phyloP scores from a whole-genome alignment of 1,140 invertebrate genomes.

The Nephila pilipes region DNA sequence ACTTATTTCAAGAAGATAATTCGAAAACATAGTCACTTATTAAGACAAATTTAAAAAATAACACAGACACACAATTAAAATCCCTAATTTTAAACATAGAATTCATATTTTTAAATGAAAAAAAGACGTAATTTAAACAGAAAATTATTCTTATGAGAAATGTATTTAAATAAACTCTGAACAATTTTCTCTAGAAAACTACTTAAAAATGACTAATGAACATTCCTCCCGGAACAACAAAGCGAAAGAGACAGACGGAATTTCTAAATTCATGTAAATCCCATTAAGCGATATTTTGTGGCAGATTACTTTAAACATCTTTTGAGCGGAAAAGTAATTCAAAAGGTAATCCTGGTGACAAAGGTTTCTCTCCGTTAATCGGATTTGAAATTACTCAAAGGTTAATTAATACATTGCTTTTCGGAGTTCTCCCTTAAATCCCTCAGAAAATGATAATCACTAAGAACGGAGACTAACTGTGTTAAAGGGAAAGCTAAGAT shows the following conservation, averaged over 20 bases:
- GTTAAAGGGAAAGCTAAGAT: too few species aligned
- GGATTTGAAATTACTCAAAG: neutral
- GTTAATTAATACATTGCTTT: neutral
- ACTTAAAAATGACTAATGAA: neutral
- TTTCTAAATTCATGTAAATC: neutral
- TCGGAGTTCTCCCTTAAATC: neutral
- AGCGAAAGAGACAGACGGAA: neutral
- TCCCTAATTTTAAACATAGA: too few species aligned
- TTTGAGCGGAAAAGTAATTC: neutral
- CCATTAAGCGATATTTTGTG: neutral
- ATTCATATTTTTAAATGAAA: too few species aligned
- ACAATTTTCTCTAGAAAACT: neutral
- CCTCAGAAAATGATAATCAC: neutral
- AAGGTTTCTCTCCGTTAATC: neutral
- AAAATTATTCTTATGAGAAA: too few species aligned
- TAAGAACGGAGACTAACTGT: too few species aligned
- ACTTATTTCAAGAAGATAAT: too few species aligned
- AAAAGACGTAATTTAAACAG: too few species aligned
- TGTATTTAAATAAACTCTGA: too few species aligned
- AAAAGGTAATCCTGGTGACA: neutral
- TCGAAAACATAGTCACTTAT: too few species aligned
- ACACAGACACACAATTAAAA: too few species aligned
- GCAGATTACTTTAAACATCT: neutral
- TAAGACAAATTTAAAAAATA: too few species aligned
- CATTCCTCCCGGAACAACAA: neutral